Base-by-base conservation (phyloP, 2,113 vertebrate species). In the Tychaedon coryphoeus region DNA sequence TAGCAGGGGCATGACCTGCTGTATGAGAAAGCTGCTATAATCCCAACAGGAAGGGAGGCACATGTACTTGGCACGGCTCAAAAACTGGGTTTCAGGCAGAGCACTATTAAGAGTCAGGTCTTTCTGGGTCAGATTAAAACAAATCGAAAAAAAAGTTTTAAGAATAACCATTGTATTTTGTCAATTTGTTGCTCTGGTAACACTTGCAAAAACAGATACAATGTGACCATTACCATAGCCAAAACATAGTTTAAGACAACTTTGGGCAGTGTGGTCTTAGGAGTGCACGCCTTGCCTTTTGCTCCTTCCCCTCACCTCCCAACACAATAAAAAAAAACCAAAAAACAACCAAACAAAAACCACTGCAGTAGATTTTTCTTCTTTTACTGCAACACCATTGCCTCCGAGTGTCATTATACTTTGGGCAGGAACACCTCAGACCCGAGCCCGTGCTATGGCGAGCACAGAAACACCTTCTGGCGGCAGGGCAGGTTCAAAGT, bases 11-110 rank as follows among this genome's bases (percentile, higher is more conserved):
- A 78, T 23, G 80, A 81, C 70, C 73, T 50, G 74, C 80, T 76
- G 2, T 5, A 34, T 16, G 36, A 72, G 77, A 89, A 84, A 79
- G 58, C 50, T 61, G 26, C 45, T 78, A 19, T 17, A 67, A 90
- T 60, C 61, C 34, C 78, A 85, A 47, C 77, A 82, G 77, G 89
- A 94, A 79, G 71, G 87, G 88, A 95, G 78, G 87, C 61, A 82
- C 85, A 34, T 3, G 50, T 6, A 48, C 65, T 69, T 65, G 66
- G 77, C 62, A 79, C 70, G 58, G 40, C 57, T 51, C 56, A 72
- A 87, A 87, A 74, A 50, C n/a, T 20, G 36, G 43, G 45, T 51
- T 93, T 88, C 66, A 76, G 62, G 74, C 74, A 88, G 38, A 53
- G 38, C 66, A n/a, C 48, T 82, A 20, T 14, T 31, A 56, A 45